Evolutionary conservation across 2,797 vertebrate species (phyloP).

Genomic region (Neostethus bicornis): DNA sequence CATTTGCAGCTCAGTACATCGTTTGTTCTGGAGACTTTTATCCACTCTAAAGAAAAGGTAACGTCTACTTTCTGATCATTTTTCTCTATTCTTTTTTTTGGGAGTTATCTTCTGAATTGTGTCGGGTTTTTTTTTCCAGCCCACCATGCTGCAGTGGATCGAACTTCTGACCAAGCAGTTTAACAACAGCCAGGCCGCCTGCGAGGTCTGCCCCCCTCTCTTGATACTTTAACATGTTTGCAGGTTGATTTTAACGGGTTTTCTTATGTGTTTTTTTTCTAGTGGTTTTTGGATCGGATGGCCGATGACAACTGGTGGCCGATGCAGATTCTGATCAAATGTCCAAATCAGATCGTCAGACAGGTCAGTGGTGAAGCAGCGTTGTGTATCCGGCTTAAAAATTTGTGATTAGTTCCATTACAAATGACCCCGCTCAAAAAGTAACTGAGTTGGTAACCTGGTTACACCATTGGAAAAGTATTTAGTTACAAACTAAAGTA

Average conservation of each 20-base stretch:
- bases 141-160: slow-evolving; percentile 99
- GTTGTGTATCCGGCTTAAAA: no score
- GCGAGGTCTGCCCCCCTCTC: slow-evolving; percentile 95
- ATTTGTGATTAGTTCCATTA: no score
- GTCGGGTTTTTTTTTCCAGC: slow-evolving; percentile 70
- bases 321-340: slow-evolving; percentile 99
- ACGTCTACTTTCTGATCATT: background rate
- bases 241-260: background rate
- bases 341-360: slow-evolving; percentile 98
- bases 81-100: background rate
- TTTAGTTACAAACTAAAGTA: no score
- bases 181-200: slow-evolving; percentile 99
- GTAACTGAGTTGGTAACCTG: no score
- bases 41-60: slow-evolving; percentile 99
- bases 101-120: no score
- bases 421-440: no score
- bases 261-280: slow-evolving; percentile 31
- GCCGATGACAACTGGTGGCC: slow-evolving; percentile 99
- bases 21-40: slow-evolving; percentile 97
- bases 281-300: slow-evolving; percentile 99
- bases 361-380: slow-evolving; percentile 79
- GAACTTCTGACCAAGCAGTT: slow-evolving; percentile 98
- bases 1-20: slow-evolving; percentile 92
- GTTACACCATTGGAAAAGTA: no score
- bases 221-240: no score